These are phyloP conservation scores for Zeus faber DNA, from an alignment of 2,113 vertebrate species.

Conservation along the genomic window DNA sequence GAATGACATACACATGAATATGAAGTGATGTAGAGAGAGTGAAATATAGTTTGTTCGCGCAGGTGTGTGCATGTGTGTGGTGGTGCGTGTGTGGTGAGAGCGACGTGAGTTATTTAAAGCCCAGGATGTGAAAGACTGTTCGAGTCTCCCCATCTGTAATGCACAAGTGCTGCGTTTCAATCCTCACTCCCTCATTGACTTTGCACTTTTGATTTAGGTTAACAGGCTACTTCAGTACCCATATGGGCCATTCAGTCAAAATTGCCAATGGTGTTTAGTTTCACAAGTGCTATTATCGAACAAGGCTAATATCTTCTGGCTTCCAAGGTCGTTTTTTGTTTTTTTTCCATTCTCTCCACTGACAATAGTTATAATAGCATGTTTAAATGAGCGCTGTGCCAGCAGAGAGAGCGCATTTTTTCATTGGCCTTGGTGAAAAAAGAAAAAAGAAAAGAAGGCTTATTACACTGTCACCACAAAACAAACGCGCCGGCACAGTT, in stretches of 20 bases:
- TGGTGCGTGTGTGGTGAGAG: too few species aligned
- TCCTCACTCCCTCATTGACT: constrained; percentile 8
- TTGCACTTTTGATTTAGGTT: constrained; percentile 9
- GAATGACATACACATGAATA: too few species aligned
- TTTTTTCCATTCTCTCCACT: constrained; percentile 1
- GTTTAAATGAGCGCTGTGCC: constrained; percentile 1
- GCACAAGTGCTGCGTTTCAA: not conserved
- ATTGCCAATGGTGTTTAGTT: constrained; percentile 15
- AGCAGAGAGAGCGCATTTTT: constrained; percentile 10
- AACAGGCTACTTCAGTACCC: not conserved
- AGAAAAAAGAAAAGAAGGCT: too few species aligned
- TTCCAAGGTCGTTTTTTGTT: constrained; percentile 4
- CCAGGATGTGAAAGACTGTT: too few species aligned
- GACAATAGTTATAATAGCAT: constrained; percentile 6
- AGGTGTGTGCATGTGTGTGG: too few species aligned
- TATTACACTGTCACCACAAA: constrained; percentile 24
- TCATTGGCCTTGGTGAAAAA: constrained; percentile 13
- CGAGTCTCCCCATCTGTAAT: not conserved
- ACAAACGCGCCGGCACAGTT: constrained; percentile 14
- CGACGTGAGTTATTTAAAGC: too few species aligned
- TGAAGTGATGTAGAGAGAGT: too few species aligned
- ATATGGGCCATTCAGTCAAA: constrained; percentile 1
- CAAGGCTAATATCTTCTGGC: not conserved
- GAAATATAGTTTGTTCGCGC: too few species aligned
- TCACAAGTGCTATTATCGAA: constrained; percentile 12